phyloP scores from a whole-genome alignment of 2,113 vertebrate genomes.

The Pleuronectes platessa region DNA sequence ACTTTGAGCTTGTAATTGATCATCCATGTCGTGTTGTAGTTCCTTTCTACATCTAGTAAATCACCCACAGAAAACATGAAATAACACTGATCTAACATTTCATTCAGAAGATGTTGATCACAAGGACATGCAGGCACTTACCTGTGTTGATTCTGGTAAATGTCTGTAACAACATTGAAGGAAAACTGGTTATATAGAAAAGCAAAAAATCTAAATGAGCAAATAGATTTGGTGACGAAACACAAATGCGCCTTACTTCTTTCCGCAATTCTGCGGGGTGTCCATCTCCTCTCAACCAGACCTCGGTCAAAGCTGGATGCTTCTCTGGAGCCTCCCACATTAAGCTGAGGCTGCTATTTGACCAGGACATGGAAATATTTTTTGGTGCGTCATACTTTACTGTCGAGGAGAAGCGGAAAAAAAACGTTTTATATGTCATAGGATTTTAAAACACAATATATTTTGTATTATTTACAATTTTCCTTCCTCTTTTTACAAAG shows the following conservation, averaged over 20 bases:
- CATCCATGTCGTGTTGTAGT: too few species aligned
- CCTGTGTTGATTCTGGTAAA: constrained; percentile 14
- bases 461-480: too few species aligned
- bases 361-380: constrained; percentile 54
- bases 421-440: too few species aligned
- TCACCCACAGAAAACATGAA: background rate
- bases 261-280: constrained; percentile 31
- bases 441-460: too few species aligned
- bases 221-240: background rate
- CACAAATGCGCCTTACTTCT: constrained; percentile 46
- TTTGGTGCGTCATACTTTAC: constrained; percentile 70
- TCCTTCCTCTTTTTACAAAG: too few species aligned
- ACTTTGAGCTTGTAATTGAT: too few species aligned
- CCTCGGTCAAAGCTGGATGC: constrained; percentile 42
- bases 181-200: background rate
- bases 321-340: constrained; percentile 45
- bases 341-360: constrained; percentile 52
- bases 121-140: constrained; percentile 47
- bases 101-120: background rate
- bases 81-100: background rate
- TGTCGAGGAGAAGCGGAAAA: constrained; percentile 38
- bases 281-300: constrained; percentile 26
- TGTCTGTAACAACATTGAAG: constrained; percentile 40
- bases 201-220: background rate
- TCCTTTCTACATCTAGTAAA: too few species aligned